Evolutionary conservation across 2,888 invertebrate genomes (phyloP), one percentile per base, ranked within the genome.

Genomic region (Masnerella sp.): DNA sequence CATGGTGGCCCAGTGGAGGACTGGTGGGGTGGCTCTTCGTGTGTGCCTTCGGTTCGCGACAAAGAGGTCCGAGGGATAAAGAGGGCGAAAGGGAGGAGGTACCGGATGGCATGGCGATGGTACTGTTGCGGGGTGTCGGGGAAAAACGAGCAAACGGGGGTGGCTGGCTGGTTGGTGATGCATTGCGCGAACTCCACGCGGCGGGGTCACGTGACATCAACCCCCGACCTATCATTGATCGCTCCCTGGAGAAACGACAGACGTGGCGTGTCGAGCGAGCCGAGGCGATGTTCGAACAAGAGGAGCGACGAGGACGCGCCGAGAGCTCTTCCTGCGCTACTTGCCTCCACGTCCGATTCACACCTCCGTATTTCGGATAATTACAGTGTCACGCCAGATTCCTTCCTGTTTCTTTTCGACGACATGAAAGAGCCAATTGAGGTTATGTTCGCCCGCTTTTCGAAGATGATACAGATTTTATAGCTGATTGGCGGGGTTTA

Each of bases 121-220:
- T 79, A 80, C 81, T 83, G 80, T 83, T 82, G 81, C 80, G 83
- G 82, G 82, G 82, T 82, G 81, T 82, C 72, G 77, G 82, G 71
- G 68, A 74, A 61, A 64, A 58, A 61, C 71, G 73, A 78, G 75
- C 36, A 36, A 79, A 68, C 77, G 79, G 80, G 58, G 77, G 78
- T 80, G 81, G 80, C 79, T 75, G 82, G 78, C 82, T 84, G 83
- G 84, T 82, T 83, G 84, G 83, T 84, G 85, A 85, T 85, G 85
- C 85, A 85, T 85, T 85, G 85, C 85, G 85, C 84, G 84, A 83
- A 84, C 85, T 85, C 84, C 84, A 83, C 83, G 84, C 81, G 82
- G 84, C 80, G 79, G 77, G 85, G 84, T 85, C 85, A 85, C 85
- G 85, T 85, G 85, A 85, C 82, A 81, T 82, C 80, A 81, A 82